Conservation (phyloP, 1,140 invertebrate genomes). For the Cydia fagiglandana region DNA sequence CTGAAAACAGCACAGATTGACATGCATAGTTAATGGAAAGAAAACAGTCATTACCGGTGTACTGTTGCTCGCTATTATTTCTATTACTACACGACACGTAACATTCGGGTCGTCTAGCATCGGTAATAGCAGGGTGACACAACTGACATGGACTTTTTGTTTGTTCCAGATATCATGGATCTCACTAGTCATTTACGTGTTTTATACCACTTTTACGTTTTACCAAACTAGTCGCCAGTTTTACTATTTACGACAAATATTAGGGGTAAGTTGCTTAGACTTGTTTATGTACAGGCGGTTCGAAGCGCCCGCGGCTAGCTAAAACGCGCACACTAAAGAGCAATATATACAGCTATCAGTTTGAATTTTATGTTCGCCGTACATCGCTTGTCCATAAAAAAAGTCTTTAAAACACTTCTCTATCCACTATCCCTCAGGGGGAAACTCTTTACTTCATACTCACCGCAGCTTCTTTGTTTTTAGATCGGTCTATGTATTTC, state of each 20-base stretch:
- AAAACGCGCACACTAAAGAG: not conserved
- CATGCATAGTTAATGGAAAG: constrained; percentile 29
- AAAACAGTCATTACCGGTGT: constrained; percentile 24
- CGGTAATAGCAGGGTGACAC: constrained; percentile 21
- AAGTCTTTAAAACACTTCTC: not conserved
- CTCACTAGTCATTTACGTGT: constrained; percentile 70
- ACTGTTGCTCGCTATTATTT: constrained; percentile 17
- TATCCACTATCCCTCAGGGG: not conserved
- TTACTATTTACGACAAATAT: constrained; percentile 65
- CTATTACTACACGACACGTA: constrained; percentile 24
- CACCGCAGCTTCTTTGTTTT: constrained; percentile 41
- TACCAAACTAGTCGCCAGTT: constrained; percentile 63
- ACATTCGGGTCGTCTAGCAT: not conserved
- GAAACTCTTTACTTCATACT: constrained; percentile 25
- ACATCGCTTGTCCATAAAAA: not conserved
- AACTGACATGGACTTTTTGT: constrained; percentile 36
- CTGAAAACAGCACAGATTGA: not conserved
- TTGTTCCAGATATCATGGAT: constrained; percentile 76
- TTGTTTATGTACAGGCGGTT: not conserved
- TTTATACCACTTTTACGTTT: constrained; percentile 69
- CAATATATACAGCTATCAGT: not conserved
- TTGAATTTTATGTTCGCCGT: not conserved
- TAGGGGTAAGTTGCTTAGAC: constrained; percentile 60
- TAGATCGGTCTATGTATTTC: constrained; percentile 71
- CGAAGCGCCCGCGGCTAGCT: not conserved